Conservation (phyloP, 1,140 invertebrate genomes). For the Venturia canescens region DNA sequence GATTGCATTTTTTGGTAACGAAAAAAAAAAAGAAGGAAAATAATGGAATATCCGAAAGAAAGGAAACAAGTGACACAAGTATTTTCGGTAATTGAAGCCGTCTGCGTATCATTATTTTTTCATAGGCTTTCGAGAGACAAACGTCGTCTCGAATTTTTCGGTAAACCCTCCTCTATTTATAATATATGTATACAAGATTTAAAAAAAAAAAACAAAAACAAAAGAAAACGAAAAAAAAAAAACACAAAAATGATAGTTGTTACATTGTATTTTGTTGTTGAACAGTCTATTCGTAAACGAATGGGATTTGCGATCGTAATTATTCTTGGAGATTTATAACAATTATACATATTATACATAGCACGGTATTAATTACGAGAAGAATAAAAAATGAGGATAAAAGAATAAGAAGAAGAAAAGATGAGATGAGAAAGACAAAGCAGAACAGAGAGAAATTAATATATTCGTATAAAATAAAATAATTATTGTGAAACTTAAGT, state of each 20-base stretch:
- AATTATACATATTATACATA: conserved; percentile 33
- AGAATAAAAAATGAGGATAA: too few species aligned
- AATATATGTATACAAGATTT: conserved; percentile 6
- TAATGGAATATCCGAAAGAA: too few species aligned
- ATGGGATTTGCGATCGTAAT: conserved; percentile 29
- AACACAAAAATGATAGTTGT: conserved; percentile 2
- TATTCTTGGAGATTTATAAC: conserved; percentile 11
- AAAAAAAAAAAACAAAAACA: too few species aligned
- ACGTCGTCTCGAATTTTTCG: neutral
- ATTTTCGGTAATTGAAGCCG: neutral
- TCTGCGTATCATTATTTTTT: neutral
- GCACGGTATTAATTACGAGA: conserved; percentile 44
- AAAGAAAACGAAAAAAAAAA: too few species aligned
- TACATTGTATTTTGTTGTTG: conserved; percentile 43
- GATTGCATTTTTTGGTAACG: neutral
- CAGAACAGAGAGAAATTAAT: conserved; percentile 49
- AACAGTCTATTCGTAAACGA: conserved; percentile 26
- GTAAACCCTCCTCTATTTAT: conserved; percentile 18
- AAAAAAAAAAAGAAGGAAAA: too few species aligned
- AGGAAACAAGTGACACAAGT: conserved; percentile 6
- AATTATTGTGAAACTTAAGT: conserved; percentile 22
- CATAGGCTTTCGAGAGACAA: conserved; percentile 3
- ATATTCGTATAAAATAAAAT: conserved; percentile 53
- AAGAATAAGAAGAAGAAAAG: conserved; percentile 8
- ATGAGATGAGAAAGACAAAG: conserved; percentile 8